A percentile compares a stretch with the other conserved stretches of the same genome.
These are phyloP conservation scores for Clistopyga incitator DNA, from an alignment of 2,888 invertebrate species.

Conservation along the genomic window DNA sequence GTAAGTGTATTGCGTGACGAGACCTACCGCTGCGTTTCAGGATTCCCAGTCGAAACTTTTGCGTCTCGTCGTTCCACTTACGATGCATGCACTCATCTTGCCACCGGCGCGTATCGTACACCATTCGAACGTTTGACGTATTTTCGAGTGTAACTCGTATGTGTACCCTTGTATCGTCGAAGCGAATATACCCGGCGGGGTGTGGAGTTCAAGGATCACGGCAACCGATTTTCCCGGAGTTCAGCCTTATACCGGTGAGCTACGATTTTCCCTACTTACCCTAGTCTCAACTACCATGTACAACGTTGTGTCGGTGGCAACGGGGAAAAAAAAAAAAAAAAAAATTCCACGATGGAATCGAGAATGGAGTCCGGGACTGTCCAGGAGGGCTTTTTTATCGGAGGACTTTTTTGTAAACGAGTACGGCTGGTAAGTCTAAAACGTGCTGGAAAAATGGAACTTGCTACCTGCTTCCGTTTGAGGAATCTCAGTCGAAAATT, in stretches of 20 bases:
- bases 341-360: too few relatives aligned
- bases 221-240: too few relatives aligned
- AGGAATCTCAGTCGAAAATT: conserved; percentile 40
- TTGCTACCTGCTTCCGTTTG: conserved; percentile 4
- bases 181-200: conserved; percentile 32
- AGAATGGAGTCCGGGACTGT: too few relatives aligned
- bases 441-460: too few relatives aligned
- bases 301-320: too few relatives aligned
- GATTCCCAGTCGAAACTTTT: conserved; percentile 41
- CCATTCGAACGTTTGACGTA: conserved; percentile 15
- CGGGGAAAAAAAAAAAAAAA: too few relatives aligned
- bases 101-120: conserved; percentile 2
- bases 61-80: conserved; percentile 32
- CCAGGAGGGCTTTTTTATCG: too few relatives aligned
- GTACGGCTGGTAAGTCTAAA: too few relatives aligned
- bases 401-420: too few relatives aligned
- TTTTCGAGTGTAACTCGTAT: conserved; percentile 21
- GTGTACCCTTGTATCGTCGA: conserved; percentile 13
- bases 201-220: conserved; percentile 40
- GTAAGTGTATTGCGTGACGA: conserved; percentile 27
- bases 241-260: too few relatives aligned
- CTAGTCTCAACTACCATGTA: too few relatives aligned
- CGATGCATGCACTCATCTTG: conserved; percentile 28
- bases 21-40: conserved; percentile 56
- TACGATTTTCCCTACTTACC: too few relatives aligned